Evolutionary conservation across 2,888 invertebrate genomes (phyloP).

Genomic region (Nycteola revayana): DNA sequence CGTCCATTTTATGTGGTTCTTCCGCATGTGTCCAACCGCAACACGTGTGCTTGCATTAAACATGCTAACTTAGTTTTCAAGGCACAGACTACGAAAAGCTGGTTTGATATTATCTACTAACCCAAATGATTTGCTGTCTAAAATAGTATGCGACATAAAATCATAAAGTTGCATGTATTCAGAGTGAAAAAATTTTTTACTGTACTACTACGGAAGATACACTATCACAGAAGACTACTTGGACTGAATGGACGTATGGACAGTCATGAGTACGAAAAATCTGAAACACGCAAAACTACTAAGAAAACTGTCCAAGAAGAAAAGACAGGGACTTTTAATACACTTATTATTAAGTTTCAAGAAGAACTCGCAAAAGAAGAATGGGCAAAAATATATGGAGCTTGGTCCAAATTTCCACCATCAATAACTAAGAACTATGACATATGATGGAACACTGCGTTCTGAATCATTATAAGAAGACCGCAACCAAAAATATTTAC

Average conservation of each 20-base stretch:
- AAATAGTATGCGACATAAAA: constrained; percentile 7
- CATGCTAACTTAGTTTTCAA: constrained; percentile 9
- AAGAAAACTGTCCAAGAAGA: too few species aligned
- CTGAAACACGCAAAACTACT: too few species aligned
- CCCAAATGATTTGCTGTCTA: constrained; percentile 7
- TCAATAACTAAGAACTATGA: too few species aligned
- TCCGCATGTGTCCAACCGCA: constrained; percentile 4
- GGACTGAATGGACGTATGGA: constrained; percentile 8
- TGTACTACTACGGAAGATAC: not conserved
- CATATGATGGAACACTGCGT: too few species aligned
- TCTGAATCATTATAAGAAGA: too few species aligned
- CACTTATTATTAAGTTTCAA: too few species aligned
- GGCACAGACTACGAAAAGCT: constrained; percentile 4
- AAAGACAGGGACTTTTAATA: too few species aligned
- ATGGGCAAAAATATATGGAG: too few species aligned
- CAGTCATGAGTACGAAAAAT: constrained; percentile 4
- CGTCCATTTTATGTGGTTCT: constrained; percentile 8
- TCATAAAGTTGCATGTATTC: constrained; percentile 9
- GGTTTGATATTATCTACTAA: too few species aligned
- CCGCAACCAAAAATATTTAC: too few species aligned
- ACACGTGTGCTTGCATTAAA: constrained; percentile 10
- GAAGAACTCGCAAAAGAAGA: constrained; percentile 1
- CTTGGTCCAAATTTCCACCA: too few species aligned
- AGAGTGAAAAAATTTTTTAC: constrained; percentile 8
- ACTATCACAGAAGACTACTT: not conserved